Percentiles rank a stretch among this genome's conserved stretches.
phyloP scores from a whole-genome alignment of 2,888 invertebrate genomes.

The Serripes groenlandicus region DNA sequence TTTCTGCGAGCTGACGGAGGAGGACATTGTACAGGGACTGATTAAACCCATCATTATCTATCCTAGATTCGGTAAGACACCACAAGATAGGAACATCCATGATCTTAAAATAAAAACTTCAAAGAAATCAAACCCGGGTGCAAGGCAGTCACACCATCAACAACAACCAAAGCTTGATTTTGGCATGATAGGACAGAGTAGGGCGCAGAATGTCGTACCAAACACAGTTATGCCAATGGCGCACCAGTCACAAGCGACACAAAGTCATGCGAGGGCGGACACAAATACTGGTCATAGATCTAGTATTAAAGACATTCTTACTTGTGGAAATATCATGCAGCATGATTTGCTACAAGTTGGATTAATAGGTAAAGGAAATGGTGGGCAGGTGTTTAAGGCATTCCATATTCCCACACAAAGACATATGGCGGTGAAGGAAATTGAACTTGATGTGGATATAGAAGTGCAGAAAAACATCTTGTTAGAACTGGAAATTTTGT shows the following conservation, averaged over 20 bases:
- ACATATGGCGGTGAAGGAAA: conserved; percentile 85
- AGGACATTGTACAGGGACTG: conserved; percentile 76
- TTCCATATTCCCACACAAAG: conserved; percentile 79
- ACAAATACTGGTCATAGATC: conserved; percentile 55
- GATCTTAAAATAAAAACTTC: conserved; percentile 77
- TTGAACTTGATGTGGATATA: conserved; percentile 83
- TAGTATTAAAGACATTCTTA: conserved; percentile 77
- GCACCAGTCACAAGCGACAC: background rate
- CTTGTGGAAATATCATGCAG: conserved; percentile 79
- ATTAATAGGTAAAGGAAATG: conserved; percentile 83
- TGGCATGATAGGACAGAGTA: background rate
- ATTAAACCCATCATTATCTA: conserved; percentile 81
- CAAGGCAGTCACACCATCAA: background rate
- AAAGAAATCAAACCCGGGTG: background rate
- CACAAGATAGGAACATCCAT: conserved; percentile 82
- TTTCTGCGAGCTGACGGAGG: conserved; percentile 77
- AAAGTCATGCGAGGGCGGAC: background rate
- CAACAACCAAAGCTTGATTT: conserved; percentile 2
- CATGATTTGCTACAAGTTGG: conserved; percentile 77
- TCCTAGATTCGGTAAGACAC: conserved; percentile 83
- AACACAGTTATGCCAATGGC: background rate
- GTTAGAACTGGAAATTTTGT: conserved; percentile 85
- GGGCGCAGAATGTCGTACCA: background rate
- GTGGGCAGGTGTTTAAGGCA: conserved; percentile 84
- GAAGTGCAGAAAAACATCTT: conserved; percentile 85